These are phyloP conservation scores for Rhagonycha fulva DNA, from an alignment of 2,888 invertebrate species.

Conservation along the genomic window DNA sequence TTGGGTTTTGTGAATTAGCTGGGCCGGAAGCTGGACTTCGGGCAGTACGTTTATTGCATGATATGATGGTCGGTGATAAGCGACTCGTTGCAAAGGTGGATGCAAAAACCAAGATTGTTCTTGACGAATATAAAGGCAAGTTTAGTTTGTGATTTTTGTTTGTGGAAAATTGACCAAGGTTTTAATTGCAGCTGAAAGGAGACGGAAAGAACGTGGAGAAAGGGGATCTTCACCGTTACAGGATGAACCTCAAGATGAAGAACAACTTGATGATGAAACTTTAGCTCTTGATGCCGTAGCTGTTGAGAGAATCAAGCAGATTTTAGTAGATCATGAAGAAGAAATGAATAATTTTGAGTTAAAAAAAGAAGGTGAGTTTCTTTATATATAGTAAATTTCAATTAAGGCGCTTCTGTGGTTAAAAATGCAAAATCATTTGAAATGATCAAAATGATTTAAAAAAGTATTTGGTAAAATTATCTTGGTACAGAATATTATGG, in stretches of 20 bases:
- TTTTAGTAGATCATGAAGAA: conserved; percentile 81
- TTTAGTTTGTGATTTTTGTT: neutral
- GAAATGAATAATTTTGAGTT: conserved; percentile 73
- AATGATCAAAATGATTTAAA: too few relatives aligned
- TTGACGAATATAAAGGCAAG: conserved; percentile 89
- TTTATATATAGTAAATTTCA: too few relatives aligned
- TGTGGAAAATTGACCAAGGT: neutral
- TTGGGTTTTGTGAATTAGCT: conserved; percentile 97
- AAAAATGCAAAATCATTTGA: too few relatives aligned
- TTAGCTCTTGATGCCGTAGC: conserved; percentile 76
- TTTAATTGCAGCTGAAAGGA: conserved; percentile 59
- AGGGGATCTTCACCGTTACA: conserved; percentile 64
- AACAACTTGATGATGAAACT: conserved; percentile 78
- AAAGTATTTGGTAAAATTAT: too few relatives aligned
- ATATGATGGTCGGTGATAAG: conserved; percentile 90
- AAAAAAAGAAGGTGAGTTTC: conserved; percentile 65
- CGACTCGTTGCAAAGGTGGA: conserved; percentile 95
- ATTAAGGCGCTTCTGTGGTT: too few relatives aligned
- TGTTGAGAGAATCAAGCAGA: conserved; percentile 75
- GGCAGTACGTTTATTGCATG: conserved; percentile 90
- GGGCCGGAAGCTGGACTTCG: conserved; percentile 94
- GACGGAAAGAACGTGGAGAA: conserved; percentile 56
- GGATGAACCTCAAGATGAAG: conserved; percentile 62
- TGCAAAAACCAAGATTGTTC: conserved; percentile 92
- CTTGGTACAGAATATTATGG: too few relatives aligned